A percentile compares a stretch with the other conserved stretches of the same genome.
Conservation (phyloP, 2,113 vertebrate genomes). For the Malaclemys terrapin region DNA sequence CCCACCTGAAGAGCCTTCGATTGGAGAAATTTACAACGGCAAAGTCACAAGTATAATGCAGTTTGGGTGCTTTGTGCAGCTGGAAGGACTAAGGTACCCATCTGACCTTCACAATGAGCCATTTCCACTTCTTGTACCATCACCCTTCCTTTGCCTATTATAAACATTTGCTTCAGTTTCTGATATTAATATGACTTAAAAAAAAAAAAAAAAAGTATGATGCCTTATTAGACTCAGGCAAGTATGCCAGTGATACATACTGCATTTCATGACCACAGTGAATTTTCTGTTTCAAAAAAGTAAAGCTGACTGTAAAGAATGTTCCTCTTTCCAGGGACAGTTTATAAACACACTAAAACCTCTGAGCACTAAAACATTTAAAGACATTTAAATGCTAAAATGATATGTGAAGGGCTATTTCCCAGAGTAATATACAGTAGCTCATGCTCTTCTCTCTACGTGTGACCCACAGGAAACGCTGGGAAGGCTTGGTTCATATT, state of each 20-base stretch:
- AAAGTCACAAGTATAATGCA: slow-evolving; percentile 99
- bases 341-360: accelerated
- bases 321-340: neutral
- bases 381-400: neutral
- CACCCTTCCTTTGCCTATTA: neutral
- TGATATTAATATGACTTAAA: neutral
- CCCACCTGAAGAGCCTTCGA: slow-evolving; percentile 93
- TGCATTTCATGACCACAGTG: neutral
- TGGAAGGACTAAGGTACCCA: slow-evolving; percentile 93
- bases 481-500: slow-evolving; percentile 98
- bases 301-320: accelerated
- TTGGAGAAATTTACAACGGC: slow-evolving; percentile 97
- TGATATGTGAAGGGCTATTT: neutral
- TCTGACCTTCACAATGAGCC: neutral
- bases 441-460: neutral
- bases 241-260: neutral
- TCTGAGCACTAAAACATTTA: neutral
- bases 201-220: neutral
- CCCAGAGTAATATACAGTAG: accelerated
- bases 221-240: neutral
- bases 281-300: neutral
- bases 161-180: neutral
- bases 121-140: accelerated
- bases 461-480: slow-evolving; percentile 87
- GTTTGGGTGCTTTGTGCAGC: slow-evolving; percentile 98